Evolutionary conservation across 2,113 vertebrate species (phyloP), one percentile per base, ranked within the genome.

Genomic region (Eolophus roseicapilla): DNA sequence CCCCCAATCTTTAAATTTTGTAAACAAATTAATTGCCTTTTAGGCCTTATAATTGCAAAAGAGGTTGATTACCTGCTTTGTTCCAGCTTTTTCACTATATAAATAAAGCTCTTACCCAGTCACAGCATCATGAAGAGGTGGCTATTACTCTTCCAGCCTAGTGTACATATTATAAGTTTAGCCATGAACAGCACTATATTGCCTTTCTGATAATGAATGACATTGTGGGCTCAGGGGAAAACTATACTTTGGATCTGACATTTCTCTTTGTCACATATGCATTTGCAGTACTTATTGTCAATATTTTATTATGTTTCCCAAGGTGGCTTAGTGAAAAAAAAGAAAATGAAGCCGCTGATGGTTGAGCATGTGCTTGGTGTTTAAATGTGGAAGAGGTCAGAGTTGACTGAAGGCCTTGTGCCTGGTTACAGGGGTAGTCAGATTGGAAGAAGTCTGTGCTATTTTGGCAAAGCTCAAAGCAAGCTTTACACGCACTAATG

Each of bases 311-410:
- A 13, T 1, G 0, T 33, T 78, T 91, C 27, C 50, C n/a, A 52
- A 16, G 27, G 27, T 27, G 31, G 5, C 18, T 52, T 35, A 13
- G 14, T 81, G 37, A 35, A 43, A 81, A 92, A 78, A 90, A 21
- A n/a, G 7, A 49, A 60, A 35, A 41, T 50, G 8, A 78, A 60
- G 11, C 3, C 33, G 14, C 27, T 52, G 19, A 12, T 12, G 8
- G 17, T 20, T 44, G 37, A 35, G 39, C 11, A 1, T 39, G 11
- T 53, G 18, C 29, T 91, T 62, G 37, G 21, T 52, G 60, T 50
- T 7, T 0, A 0, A 41, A 29, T 33, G 14, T 29, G 35, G 13
- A 81, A 44, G 37, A n/a, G 52, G 4, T 16, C 7, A 6, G 23
- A 46, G 20, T 5, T 79, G 50, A 19, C 8, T 29, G 28, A 53